Evolutionary conservation across 2,113 vertebrate genomes (phyloP).

Genomic region (Prionailurus bengalensis): DNA sequence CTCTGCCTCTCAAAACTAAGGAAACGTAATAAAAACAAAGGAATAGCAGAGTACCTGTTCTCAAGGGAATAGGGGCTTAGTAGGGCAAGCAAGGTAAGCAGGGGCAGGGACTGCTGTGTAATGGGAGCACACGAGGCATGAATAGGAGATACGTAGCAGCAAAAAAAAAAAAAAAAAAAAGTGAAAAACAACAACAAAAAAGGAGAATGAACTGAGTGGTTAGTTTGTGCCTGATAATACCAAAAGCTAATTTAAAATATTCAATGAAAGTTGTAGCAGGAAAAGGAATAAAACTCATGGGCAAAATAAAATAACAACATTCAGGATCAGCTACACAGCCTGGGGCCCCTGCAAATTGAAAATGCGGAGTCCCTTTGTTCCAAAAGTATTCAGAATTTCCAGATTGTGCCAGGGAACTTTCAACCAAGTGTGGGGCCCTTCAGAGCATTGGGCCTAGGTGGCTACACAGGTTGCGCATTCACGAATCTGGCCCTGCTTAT

Average conservation of each 20-base stretch:
- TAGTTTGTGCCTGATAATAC: not conserved
- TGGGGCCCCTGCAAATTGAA: not conserved
- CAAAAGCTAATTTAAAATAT: not conserved
- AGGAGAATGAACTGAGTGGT: not conserved
- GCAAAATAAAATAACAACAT: not conserved
- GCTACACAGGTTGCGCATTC: not conserved
- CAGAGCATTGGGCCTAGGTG: not conserved
- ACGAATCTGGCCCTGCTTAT: not conserved
- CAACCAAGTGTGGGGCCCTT: rapidly evolving
- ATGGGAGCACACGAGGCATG: rapidly evolving
- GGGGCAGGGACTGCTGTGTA: rapidly evolving
- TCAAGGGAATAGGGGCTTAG: rapidly evolving
- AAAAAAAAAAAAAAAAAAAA: not conserved
- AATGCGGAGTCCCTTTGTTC: not conserved
- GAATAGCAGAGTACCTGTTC: rapidly evolving
- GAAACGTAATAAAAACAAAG: not conserved
- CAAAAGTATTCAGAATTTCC: not conserved
- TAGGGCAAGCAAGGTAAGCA: not conserved
- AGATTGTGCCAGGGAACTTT: not conserved
- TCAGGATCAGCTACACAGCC: not conserved
- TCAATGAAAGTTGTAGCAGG: not conserved
- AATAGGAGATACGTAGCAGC: rapidly evolving
- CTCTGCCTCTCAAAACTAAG: too few relatives aligned
- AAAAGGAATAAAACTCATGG: not conserved
- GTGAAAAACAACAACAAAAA: not conserved